phyloP scores from a whole-genome alignment of 2,113 vertebrate genomes.

The Neopipo cinnamomea region DNA sequence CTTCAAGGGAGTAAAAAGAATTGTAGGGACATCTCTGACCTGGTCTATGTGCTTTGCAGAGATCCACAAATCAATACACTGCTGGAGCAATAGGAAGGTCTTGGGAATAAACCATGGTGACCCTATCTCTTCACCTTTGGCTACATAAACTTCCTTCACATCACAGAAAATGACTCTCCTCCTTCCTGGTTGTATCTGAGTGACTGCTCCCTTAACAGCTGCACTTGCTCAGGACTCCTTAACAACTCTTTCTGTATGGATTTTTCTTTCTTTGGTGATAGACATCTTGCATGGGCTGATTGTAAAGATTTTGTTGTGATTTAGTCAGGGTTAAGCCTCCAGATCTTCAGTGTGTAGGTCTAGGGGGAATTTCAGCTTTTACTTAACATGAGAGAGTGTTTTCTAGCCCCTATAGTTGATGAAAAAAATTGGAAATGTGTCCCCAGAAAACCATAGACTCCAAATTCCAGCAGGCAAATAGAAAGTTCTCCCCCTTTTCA shows the following conservation, averaged over 20 bases:
- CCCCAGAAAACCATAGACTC: neutral
- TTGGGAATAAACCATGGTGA: slow-evolving; percentile 1
- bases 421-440: slow-evolving; percentile 28
- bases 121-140: neutral
- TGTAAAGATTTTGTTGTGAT: neutral
- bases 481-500: neutral
- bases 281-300: neutral
- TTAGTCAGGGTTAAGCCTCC: slow-evolving; percentile 37
- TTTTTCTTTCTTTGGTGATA: slow-evolving; percentile 22
- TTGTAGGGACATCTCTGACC: neutral
- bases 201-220: slow-evolving; percentile 1
- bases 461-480: neutral
- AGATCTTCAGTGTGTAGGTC: neutral
- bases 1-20: slow-evolving; percentile 32
- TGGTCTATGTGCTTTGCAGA: slow-evolving; percentile 12
- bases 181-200: neutral
- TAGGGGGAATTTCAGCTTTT: slow-evolving; percentile 18
- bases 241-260: slow-evolving; percentile 5
- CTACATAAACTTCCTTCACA: neutral
- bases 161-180: slow-evolving; percentile 8
- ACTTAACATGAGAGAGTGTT: neutral
- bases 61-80: slow-evolving; percentile 21
- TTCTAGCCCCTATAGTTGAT: neutral
- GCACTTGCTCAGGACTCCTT: neutral
- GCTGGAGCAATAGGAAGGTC: neutral